phyloP scores from a whole-genome alignment of 2,888 invertebrate genomes.

The Euzetes globulus region DNA sequence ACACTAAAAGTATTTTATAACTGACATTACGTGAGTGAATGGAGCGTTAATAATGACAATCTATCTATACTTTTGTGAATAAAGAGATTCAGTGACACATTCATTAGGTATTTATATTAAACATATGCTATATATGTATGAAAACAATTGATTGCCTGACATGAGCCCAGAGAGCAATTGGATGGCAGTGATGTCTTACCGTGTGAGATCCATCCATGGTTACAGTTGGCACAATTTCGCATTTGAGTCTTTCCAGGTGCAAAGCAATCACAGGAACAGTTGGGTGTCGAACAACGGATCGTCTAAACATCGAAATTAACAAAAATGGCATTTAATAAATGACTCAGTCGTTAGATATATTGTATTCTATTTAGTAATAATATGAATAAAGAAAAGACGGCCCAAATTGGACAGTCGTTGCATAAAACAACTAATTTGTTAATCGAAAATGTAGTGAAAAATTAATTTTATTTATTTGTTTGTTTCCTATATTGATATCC shows the following conservation, averaged over 20 bases:
- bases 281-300: slow-evolving; percentile 59
- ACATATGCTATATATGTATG: slow-evolving; percentile 12
- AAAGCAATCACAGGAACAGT: slow-evolving; percentile 62
- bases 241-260: slow-evolving; percentile 59
- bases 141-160: slow-evolving; percentile 28
- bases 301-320: slow-evolving; percentile 49
- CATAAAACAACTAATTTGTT: background rate
- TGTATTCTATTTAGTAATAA: background rate
- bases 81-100: slow-evolving; percentile 8
- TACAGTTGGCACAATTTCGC: slow-evolving; percentile 62
- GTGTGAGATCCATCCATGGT: slow-evolving; percentile 67
- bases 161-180: background rate
- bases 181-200: slow-evolving; percentile 53
- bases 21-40: slow-evolving; percentile 16
- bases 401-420: background rate
- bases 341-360: background rate
- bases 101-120: slow-evolving; percentile 11
- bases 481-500: background rate
- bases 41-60: slow-evolving; percentile 25
- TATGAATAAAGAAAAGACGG: background rate
- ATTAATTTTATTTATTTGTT: slow-evolving; percentile 5
- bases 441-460: slow-evolving; percentile 9
- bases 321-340: slow-evolving; percentile 11
- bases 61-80: background rate
- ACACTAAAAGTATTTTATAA: background rate